A percentile compares a stretch with the other conserved stretches of the same genome.
These are phyloP conservation scores for Sinocyclocheilus anophthalmus DNA, from an alignment of 2,113 vertebrate genomes.

Conservation along the genomic window DNA sequence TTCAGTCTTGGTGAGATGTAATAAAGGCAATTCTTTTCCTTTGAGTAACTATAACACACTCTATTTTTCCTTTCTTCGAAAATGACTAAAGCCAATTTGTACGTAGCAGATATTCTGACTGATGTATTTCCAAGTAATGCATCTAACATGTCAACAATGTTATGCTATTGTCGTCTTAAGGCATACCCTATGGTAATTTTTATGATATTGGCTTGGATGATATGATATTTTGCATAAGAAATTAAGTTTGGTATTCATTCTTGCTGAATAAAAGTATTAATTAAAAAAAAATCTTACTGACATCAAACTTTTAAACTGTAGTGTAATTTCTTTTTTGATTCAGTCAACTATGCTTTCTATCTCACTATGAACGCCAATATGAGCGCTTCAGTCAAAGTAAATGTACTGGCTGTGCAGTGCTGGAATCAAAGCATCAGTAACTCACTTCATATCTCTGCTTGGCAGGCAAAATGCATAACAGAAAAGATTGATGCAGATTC, in stretches of 20 bases:
- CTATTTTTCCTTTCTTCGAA: no score
- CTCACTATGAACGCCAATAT: not conserved
- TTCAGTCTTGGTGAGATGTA: no score
- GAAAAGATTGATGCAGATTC: slow-evolving; percentile 13
- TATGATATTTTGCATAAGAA: not conserved
- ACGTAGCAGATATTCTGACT: no score
- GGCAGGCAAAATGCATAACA: not conserved
- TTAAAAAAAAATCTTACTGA: not conserved
- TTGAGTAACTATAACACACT: no score
- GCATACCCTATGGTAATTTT: no score
- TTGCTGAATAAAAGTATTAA: not conserved
- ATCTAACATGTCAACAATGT: no score
- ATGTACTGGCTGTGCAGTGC: not conserved
- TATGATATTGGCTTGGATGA: no score
- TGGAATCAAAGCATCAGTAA: not conserved
- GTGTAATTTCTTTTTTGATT: not conserved
- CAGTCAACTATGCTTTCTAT: not conserved
- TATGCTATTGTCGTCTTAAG: no score
- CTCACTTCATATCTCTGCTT: not conserved
- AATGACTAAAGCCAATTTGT: no score
- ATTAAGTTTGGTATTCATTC: not conserved
- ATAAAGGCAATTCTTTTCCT: no score
- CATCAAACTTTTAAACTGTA: no score
- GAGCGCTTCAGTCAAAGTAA: not conserved
- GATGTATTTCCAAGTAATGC: no score